Evolutionary conservation across 2,113 vertebrate species (phyloP).

Genomic region (Noctilio leporinus): DNA sequence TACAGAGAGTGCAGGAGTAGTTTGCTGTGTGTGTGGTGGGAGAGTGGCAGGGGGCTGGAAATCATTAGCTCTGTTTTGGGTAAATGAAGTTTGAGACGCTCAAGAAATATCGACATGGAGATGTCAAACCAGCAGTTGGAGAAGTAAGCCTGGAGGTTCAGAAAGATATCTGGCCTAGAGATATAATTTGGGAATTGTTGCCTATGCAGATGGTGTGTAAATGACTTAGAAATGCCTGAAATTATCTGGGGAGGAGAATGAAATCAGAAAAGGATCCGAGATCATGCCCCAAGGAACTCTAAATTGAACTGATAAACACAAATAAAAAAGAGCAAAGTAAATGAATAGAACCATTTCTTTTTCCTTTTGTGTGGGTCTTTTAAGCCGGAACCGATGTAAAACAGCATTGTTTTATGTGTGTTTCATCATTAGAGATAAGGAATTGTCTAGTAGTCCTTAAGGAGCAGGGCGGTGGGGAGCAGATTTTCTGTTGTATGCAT

Average conservation of each 20-base stretch:
- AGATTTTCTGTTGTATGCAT: neutral
- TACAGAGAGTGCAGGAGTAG: neutral
- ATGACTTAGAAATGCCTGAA: neutral
- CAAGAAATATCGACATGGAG: neutral
- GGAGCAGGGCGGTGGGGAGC: neutral
- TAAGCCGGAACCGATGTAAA: neutral
- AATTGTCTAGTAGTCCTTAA: neutral
- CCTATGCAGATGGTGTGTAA: neutral
- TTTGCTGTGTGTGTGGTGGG: too few species aligned
- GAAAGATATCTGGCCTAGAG: neutral
- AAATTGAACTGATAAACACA: slow-evolving; percentile 2
- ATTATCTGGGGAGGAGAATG: neutral
- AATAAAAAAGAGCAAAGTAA: neutral
- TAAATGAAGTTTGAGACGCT: neutral
- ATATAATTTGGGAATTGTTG: neutral
- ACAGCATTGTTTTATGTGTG: neutral
- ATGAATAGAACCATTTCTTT: neutral
- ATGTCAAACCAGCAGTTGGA: neutral
- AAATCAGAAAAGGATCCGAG: neutral
- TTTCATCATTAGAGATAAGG: neutral
- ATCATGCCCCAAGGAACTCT: neutral
- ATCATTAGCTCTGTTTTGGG: neutral
- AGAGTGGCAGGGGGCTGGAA: neutral
- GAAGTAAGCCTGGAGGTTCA: neutral
- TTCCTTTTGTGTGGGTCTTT: neutral